These are phyloP conservation scores for Macrotrachela quadricornifera DNA, from an alignment of 1,140 invertebrate species.

Conservation along the genomic window DNA sequence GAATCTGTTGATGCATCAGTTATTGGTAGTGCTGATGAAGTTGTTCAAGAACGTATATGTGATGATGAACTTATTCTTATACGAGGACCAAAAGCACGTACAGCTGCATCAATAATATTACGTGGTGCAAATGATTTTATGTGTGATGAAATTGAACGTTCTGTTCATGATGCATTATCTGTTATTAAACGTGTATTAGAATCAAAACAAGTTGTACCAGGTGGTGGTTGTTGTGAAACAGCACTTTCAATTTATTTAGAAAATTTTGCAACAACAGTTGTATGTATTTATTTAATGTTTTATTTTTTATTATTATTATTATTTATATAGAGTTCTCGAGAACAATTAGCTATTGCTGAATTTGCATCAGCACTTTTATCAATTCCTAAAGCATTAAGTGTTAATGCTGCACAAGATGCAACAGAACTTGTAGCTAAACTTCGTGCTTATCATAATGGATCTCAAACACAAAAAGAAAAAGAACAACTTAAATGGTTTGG, in stretches of 20 bases:
- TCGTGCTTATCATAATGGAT: slow-evolving; percentile 87
- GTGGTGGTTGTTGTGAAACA: slow-evolving; percentile 90
- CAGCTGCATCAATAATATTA: slow-evolving; percentile 77
- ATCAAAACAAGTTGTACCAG: slow-evolving; percentile 77
- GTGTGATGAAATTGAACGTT: slow-evolving; percentile 98
- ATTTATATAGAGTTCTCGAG: slow-evolving; percentile 71
- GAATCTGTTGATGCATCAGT: slow-evolving; percentile 75
- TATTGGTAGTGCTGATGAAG: slow-evolving; percentile 86
- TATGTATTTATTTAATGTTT: too few relatives aligned
- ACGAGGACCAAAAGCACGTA: slow-evolving; percentile 57
- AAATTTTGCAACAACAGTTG: slow-evolving; percentile 85
- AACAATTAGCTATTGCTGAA: slow-evolving; percentile 94
- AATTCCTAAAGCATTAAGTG: slow-evolving; percentile 90
- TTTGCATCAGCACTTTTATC: slow-evolving; percentile 88
- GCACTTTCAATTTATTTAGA: slow-evolving; percentile 93
- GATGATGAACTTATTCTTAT: slow-evolving; percentile 95
- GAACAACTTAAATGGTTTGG: slow-evolving; percentile 76
- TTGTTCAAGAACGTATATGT: slow-evolving; percentile 77
- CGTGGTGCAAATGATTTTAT: slow-evolving; percentile 95
- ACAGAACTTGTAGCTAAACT: slow-evolving; percentile 92
- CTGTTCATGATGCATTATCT: slow-evolving; percentile 84
- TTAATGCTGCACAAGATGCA: slow-evolving; percentile 93
- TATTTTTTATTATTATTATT: too few relatives aligned
- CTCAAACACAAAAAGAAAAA: slow-evolving; percentile 76
- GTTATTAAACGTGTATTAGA: slow-evolving; percentile 89